These are phyloP conservation scores for Cerceris ruficornis DNA, from an alignment of 2,888 invertebrate species.

Conservation along the genomic window DNA sequence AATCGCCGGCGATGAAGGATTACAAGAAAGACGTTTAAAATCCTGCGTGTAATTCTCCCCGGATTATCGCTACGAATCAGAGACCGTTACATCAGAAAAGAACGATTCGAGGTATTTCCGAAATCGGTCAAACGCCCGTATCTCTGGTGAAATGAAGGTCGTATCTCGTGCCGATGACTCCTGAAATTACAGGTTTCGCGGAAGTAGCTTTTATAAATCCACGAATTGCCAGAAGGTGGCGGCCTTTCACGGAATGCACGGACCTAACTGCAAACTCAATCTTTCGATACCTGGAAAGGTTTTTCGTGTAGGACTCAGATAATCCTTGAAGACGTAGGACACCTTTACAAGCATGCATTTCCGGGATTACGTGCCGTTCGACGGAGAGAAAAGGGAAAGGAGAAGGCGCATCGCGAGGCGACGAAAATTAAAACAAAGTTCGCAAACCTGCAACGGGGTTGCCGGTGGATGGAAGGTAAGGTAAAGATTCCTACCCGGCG, in stretches of 20 bases:
- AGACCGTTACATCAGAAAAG: too few relatives aligned
- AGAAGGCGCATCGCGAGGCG: too few relatives aligned
- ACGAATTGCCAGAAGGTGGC: slow-evolving; percentile 31
- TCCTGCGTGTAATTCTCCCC: too few relatives aligned
- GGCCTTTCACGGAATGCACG: background rate
- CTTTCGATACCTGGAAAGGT: background rate
- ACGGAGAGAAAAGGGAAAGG: background rate
- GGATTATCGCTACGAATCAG: too few relatives aligned
- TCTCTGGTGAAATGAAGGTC: slow-evolving; percentile 10
- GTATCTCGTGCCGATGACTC: background rate
- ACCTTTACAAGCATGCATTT: background rate
- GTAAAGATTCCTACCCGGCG: background rate
- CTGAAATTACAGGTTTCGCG: slow-evolving; percentile 52
- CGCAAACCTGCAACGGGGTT: too few relatives aligned
- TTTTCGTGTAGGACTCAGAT: background rate
- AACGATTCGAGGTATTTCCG: too few relatives aligned
- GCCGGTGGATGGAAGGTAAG: too few relatives aligned
- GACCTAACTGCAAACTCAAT: slow-evolving; percentile 26
- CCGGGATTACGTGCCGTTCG: background rate
- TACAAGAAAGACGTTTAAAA: too few relatives aligned
- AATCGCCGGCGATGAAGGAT: too few relatives aligned
- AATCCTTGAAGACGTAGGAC: background rate
- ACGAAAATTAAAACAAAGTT: too few relatives aligned
- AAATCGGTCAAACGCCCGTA: slow-evolving; percentile 2
- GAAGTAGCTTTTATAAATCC: slow-evolving; percentile 42